Evolutionary conservation across 2,888 invertebrate genomes (phyloP).

Genomic region (Chaetogeoica ovagalla): DNA sequence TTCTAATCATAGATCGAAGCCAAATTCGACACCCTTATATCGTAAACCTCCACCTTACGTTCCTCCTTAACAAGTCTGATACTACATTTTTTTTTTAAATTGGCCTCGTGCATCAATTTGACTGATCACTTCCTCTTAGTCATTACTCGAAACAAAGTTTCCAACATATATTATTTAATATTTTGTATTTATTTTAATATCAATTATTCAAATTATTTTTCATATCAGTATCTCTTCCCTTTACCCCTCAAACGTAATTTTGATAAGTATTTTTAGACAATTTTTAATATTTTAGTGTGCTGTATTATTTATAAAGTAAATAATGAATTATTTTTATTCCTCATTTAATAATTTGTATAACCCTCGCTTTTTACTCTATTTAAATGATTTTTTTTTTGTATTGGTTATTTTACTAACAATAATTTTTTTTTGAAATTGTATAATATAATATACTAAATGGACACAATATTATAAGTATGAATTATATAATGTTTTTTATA

Average conservation of each 20-base stretch:
- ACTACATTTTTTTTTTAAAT: constrained; percentile 42
- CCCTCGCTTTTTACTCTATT: constrained; percentile 5
- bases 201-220: constrained; percentile 11
- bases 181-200: constrained; percentile 10
- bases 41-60: constrained; percentile 96
- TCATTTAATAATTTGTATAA: background rate
- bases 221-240: constrained; percentile 1
- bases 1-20: constrained; percentile 68
- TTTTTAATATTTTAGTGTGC: constrained; percentile 1
- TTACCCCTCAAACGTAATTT: background rate
- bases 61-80: constrained; percentile 73
- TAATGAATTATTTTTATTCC: background rate
- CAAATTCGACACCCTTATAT: constrained; percentile 87
- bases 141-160: constrained; percentile 35
- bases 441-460: background rate
- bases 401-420: background rate
- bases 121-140: constrained; percentile 50
- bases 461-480: background rate
- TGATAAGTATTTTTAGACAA: background rate
- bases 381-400: background rate
- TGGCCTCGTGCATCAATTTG: constrained; percentile 49
- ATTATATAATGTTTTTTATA: constrained; percentile 4
- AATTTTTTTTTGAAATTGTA: background rate
- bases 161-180: constrained; percentile 13
- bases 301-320: background rate